Evolutionary conservation across 1,140 invertebrate genomes (phyloP), one percentile per base, ranked within the genome.

Genomic region (Streblospio benedicti): DNA sequence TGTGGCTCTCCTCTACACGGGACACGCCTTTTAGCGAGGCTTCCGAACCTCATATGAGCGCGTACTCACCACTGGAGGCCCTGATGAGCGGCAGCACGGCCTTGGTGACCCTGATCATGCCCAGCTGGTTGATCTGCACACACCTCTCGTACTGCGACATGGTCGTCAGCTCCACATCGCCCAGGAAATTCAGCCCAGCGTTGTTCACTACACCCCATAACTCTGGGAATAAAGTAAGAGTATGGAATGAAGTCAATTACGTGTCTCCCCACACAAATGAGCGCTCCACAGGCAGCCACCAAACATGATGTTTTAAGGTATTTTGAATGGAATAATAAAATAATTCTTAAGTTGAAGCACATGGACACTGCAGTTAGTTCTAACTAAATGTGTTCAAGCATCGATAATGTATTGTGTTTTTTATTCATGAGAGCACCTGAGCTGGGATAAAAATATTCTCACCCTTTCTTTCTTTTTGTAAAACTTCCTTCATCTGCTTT

Each of bases 201-300:
- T 54, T 54, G 20, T 54, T 54, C 6, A 54, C 51, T 18, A 54
- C n/a, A 18, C 30, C 51, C 18, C 18, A 54, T n/a, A 54, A n/a
- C 4, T 20, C 30, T 32, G 5, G 20, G 31, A 18, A 47, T 27
- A 47, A 18, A 18, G 27, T 20, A 47, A 53, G 32, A 53, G 4
- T 28, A n/a, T 25, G n/a, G 6, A 28, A 27, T 30, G 28, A 4
- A 9, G 18, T 20, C 16, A 31, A 50, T 23, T 44, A 59, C 9
- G 30, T 32, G 16, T 14, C 50, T 50, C 14, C n/a, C 28, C n/a
- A 18, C 16, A 25, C 6, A 16, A 43, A 23, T 38, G 4, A 32
- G 28, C 16, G 20, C 20, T 6, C 9, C 27, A 45, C 6, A 25
- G 25, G 16, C 5, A 23, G 27, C 12, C 20, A 31, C 6, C 30